A percentile compares a stretch with the other conserved stretches of the same genome.
These are phyloP conservation scores for Rhinophrynus dorsalis DNA, from an alignment of 2,797 vertebrate species.

Conservation along the genomic window DNA sequence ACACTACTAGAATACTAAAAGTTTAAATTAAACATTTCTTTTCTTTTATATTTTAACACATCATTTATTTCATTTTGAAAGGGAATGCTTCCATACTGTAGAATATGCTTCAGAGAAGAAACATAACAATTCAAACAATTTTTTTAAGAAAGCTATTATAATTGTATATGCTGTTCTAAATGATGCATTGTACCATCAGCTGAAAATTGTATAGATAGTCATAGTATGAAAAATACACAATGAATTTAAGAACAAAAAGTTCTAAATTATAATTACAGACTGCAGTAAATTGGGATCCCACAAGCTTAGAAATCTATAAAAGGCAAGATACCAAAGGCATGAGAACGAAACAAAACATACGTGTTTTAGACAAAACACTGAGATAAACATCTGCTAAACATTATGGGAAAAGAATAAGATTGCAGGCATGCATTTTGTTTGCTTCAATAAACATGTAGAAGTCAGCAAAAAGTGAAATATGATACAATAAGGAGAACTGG, in stretches of 20 bases:
- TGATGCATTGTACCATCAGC: constrained; percentile 27
- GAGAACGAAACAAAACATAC: constrained; percentile 3
- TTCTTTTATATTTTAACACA: too few species aligned
- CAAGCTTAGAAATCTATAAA: neutral
- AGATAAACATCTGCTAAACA: constrained; percentile 8
- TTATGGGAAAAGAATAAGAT: neutral
- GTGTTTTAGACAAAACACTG: neutral
- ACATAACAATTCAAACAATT: too few species aligned
- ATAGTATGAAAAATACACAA: constrained; percentile 7
- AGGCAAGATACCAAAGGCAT: neutral
- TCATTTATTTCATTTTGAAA: too few species aligned
- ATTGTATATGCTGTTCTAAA: constrained; percentile 17
- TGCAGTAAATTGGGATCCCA: neutral
- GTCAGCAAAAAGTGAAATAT: constrained; percentile 2
- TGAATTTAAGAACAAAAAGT: constrained; percentile 27
- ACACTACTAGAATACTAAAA: too few species aligned
- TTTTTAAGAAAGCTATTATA: too few species aligned
- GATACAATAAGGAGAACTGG: too few species aligned
- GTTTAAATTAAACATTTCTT: too few species aligned
- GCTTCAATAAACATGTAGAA: neutral
- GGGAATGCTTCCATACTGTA: too few species aligned
- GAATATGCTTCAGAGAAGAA: too few species aligned
- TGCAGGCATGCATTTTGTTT: constrained; percentile 7
- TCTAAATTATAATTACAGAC: constrained; percentile 36
- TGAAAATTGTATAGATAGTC: constrained; percentile 17